phyloP scores from a whole-genome alignment of 2,797 vertebrate species.

The Steatocranus sp. region DNA sequence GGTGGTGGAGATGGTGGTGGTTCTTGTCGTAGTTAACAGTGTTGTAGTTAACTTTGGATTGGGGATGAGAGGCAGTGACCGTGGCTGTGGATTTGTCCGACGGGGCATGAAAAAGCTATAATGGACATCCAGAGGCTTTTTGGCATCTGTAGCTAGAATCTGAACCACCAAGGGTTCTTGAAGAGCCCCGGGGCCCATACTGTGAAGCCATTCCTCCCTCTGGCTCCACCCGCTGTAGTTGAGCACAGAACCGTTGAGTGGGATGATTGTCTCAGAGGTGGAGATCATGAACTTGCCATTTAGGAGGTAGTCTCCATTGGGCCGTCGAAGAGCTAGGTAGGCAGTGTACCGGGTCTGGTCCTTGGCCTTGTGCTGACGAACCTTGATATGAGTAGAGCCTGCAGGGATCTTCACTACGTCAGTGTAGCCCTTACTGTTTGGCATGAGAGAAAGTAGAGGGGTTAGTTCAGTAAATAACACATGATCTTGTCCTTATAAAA shows the following conservation, averaged over 20 bases:
- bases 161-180: slow-evolving; percentile 86
- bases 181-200: slow-evolving; percentile 89
- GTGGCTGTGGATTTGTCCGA: slow-evolving; percentile 41
- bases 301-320: slow-evolving; percentile 87
- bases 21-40: slow-evolving; percentile 8
- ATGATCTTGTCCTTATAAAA: background rate
- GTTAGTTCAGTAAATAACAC: background rate
- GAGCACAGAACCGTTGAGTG: slow-evolving; percentile 90
- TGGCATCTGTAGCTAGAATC: slow-evolving; percentile 90
- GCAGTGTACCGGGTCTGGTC: slow-evolving; percentile 91
- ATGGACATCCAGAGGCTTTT: slow-evolving; percentile 88
- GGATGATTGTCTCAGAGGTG: slow-evolving; percentile 91
- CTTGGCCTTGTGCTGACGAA: slow-evolving; percentile 93
- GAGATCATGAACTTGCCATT: slow-evolving; percentile 99
- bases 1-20: slow-evolving; percentile 2
- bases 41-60: background rate
- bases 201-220: slow-evolving; percentile 87
- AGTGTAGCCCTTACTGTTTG: slow-evolving; percentile 91
- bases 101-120: slow-evolving; percentile 94
- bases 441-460: background rate
- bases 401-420: slow-evolving; percentile 93
- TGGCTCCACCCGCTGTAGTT: slow-evolving; percentile 99
- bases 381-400: slow-evolving; percentile 93
- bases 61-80: background rate
- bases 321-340: slow-evolving; percentile 90